phyloP scores from a whole-genome alignment of 2,113 vertebrate genomes.

The Indicator maculatus region DNA sequence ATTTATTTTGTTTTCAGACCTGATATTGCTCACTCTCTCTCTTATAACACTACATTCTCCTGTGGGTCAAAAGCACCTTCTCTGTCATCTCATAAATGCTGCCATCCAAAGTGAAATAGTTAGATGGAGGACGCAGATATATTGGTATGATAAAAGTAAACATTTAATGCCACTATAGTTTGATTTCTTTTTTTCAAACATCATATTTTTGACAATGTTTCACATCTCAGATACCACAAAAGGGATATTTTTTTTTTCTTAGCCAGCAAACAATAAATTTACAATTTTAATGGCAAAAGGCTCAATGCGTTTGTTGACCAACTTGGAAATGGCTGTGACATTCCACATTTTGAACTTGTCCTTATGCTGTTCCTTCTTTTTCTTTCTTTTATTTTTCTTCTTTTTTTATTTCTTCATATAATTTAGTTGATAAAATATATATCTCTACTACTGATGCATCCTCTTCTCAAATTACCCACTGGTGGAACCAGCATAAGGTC shows the following conservation, averaged over 20 bases:
- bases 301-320: conserved; percentile 56
- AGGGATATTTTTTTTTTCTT: conserved; percentile 63
- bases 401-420: not conserved
- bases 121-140: conserved; percentile 50
- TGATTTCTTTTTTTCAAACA: conserved; percentile 77
- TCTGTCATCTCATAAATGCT: not conserved
- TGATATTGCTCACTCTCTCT: not conserved
- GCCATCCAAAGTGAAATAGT: not conserved
- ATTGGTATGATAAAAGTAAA: conserved; percentile 79
- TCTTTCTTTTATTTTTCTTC: not conserved
- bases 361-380: conserved; percentile 48
- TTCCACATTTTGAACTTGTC: conserved; percentile 49
- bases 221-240: conserved; percentile 80
- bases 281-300: conserved; percentile 76
- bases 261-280: conserved; percentile 77
- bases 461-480: not conserved
- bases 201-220: conserved; percentile 80
- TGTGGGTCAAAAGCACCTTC: not conserved
- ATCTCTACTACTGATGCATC: conserved; percentile 17
- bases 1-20: not conserved
- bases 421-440: conserved; percentile 63
- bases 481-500: conserved; percentile 4
- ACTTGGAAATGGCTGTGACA: conserved; percentile 47
- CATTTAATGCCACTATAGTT: conserved; percentile 83
- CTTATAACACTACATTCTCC: not conserved